These are phyloP conservation scores for Aleadryas rufinucha DNA, from an alignment of 2,113 vertebrate species.

Conservation along the genomic window DNA sequence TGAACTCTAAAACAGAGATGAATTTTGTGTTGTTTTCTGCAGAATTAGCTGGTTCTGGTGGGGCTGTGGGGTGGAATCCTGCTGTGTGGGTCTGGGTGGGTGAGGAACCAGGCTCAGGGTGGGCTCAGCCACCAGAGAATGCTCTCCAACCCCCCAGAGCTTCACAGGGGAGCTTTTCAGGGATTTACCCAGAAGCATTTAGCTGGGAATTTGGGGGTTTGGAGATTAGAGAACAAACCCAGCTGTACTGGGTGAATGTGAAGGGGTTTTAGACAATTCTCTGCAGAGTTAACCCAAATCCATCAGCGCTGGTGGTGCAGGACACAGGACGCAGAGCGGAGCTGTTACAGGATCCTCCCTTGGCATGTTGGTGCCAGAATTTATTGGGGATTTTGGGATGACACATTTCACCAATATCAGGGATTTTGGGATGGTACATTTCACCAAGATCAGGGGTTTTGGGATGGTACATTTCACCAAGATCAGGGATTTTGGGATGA, in stretches of 20 bases:
- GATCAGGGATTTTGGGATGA: neutral
- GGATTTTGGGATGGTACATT: neutral
- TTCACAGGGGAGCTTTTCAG: neutral
- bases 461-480: neutral
- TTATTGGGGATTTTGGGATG: neutral
- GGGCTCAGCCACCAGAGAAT: neutral
- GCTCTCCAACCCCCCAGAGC: neutral
- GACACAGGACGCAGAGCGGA: neutral
- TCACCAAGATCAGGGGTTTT: neutral
- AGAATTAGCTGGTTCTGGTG: neutral
- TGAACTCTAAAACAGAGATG: neutral
- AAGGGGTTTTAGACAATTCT: neutral
- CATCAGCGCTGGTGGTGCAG: neutral
- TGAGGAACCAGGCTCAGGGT: neutral
- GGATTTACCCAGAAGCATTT: neutral
- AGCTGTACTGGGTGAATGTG: fast-evolving
- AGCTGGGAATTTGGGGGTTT: neutral
- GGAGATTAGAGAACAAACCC: neutral
- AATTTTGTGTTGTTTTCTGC: neutral
- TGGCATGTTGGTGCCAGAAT: neutral
- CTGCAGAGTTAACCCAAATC: neutral
- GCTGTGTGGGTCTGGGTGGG: neutral
- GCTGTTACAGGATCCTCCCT: neutral
- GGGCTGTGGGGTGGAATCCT: neutral
- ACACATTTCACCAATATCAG: neutral